Evolutionary conservation across 2,113 vertebrate genomes (phyloP).

Genomic region (Cyanoderma ruficeps): DNA sequence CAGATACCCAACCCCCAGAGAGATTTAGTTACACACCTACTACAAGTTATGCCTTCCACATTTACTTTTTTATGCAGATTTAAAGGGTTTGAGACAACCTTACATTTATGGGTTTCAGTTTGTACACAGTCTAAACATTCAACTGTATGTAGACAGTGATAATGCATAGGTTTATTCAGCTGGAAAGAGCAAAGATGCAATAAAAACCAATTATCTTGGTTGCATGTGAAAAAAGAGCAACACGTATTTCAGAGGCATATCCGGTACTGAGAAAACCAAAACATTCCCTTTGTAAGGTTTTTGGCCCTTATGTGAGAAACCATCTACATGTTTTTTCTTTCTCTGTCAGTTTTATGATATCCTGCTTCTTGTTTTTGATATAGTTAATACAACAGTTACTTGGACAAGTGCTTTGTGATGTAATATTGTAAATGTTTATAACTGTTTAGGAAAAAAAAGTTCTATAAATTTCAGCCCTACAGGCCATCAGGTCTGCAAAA

Average conservation of each 20-base stretch:
- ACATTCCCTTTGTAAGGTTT: neutral
- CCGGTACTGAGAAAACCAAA: neutral
- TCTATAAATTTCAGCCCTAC: constrained; percentile 39
- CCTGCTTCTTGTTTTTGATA: neutral
- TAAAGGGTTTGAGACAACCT: neutral
- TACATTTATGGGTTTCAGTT: neutral
- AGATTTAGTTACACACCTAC: neutral
- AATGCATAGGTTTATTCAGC: neutral
- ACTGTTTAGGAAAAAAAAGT: neutral
- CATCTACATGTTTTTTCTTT: neutral
- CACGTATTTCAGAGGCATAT: neutral
- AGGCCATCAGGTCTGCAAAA: constrained; percentile 38
- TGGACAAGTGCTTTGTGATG: constrained; percentile 8
- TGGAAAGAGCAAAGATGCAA: neutral
- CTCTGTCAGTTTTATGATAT: neutral
- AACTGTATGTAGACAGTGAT: neutral
- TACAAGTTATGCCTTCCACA: neutral
- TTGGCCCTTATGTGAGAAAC: neutral
- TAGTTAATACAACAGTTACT: neutral
- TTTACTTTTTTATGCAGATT: neutral
- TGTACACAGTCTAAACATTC: neutral
- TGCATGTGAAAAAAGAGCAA: neutral
- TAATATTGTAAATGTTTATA: neutral
- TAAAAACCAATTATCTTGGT: neutral
- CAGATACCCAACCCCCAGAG: neutral